These are phyloP conservation scores for Hydropsyche betteni DNA, from an alignment of 2,888 invertebrate species.

Conservation along the genomic window DNA sequence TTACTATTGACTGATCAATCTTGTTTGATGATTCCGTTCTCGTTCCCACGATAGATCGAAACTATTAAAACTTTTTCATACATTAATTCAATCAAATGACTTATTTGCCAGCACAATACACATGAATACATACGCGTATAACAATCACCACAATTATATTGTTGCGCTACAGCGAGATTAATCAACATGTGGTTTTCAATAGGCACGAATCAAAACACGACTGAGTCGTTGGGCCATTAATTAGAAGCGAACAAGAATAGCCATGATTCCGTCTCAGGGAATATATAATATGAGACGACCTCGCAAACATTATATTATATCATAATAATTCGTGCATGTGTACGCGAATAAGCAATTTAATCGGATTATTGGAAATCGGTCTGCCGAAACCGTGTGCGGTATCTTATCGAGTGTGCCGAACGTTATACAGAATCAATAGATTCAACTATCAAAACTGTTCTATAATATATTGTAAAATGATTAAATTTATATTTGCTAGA, in stretches of 20 bases:
- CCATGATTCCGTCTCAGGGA: neutral
- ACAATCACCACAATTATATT: constrained; percentile 11
- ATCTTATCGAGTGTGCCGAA: neutral
- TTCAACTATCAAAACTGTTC: too few relatives aligned
- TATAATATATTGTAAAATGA: too few relatives aligned
- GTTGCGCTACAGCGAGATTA: neutral
- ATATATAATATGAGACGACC: too few relatives aligned
- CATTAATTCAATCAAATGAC: too few relatives aligned
- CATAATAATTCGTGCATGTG: neutral
- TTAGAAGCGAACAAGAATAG: constrained; percentile 12
- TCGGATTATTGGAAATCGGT: constrained; percentile 19
- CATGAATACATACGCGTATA: neutral
- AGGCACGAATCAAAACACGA: constrained; percentile 23
- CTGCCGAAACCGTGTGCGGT: neutral
- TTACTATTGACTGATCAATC: too few relatives aligned
- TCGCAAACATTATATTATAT: too few relatives aligned
- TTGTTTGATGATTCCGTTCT: too few relatives aligned
- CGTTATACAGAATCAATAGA: neutral
- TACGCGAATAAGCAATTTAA: constrained; percentile 1
- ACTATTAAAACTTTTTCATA: too few relatives aligned
- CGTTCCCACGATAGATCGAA: too few relatives aligned
- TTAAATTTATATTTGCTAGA: too few relatives aligned
- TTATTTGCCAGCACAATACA: too few relatives aligned
- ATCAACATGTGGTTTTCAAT: constrained; percentile 16
- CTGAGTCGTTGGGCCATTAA: neutral